These are phyloP conservation scores for Decapterus maruadsi DNA, from an alignment of 2,797 vertebrate species.

Conservation along the genomic window DNA sequence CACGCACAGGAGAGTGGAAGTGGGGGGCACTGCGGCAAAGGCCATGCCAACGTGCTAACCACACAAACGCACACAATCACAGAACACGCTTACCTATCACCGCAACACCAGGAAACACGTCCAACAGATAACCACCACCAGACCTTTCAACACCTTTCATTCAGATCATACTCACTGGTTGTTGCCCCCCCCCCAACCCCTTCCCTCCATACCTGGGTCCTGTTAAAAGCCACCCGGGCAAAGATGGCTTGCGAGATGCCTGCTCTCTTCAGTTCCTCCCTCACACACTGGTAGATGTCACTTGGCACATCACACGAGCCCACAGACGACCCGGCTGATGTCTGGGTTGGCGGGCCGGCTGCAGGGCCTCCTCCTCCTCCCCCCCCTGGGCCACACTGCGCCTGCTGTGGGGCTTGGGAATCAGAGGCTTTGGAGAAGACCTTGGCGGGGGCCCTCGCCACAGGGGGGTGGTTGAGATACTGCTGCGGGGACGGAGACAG, in stretches of 20 bases:
- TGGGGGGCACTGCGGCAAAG: slow-evolving; percentile 76
- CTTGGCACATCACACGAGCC: slow-evolving; percentile 85
- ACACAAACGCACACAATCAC: slow-evolving; percentile 47
- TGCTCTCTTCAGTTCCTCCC: slow-evolving; percentile 98
- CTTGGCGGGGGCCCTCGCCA: slow-evolving; percentile 85
- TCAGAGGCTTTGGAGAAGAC: slow-evolving; percentile 94
- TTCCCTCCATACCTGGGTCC: slow-evolving; percentile 93
- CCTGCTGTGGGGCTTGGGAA: slow-evolving; percentile 86
- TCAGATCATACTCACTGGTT: too few relatives aligned
- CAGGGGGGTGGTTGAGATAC: slow-evolving; percentile 98
- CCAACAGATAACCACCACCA: slow-evolving; percentile 36
- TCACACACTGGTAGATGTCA: slow-evolving; percentile 98
- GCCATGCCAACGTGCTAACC: slow-evolving; percentile 73
- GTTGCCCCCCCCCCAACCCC: too few relatives aligned
- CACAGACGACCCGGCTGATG: slow-evolving; percentile 35
- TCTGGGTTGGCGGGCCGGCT: slow-evolving; percentile 83
- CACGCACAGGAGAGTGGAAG: slow-evolving; percentile 27
- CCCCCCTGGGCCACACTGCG: slow-evolving; percentile 82
- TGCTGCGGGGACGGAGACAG: slow-evolving; percentile 90
- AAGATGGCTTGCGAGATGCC: slow-evolving; percentile 99
- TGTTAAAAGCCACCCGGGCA: slow-evolving; percentile 99
- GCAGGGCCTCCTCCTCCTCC: slow-evolving; percentile 53
- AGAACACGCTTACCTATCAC: slow-evolving; percentile 34
- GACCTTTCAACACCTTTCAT: slow-evolving; percentile 27
- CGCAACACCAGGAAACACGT: slow-evolving; percentile 31